Evolutionary conservation across 2,888 invertebrate genomes (phyloP), one percentile per base, ranked within the genome.

Genomic region (Lottia scabra): DNA sequence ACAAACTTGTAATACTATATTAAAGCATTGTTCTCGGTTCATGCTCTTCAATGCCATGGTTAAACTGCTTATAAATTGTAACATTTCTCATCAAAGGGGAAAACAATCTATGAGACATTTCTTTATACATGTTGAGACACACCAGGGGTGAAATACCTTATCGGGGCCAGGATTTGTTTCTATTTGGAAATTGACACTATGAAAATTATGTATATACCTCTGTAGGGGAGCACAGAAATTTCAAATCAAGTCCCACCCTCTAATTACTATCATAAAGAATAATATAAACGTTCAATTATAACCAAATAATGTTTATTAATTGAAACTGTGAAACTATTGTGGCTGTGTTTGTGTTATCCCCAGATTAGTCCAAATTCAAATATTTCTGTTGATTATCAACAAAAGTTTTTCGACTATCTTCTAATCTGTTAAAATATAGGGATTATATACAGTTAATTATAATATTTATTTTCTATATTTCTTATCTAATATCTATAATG

Each of bases 11-110:
- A 68, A 68, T 62, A 56, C 30, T 68, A 68, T 68, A 68, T 68
- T 68, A 68, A 68, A 62, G 10, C 68, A 68, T 68, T 68, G 68
- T 68, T 68, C 68, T 68, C 68, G 6, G 62, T 68, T 48, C 38
- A 68, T 62, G 38, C 48, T 48, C 56, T 68, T 56, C 62, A 68
- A 68, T 62, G 56, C 56, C 38, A 23, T 56, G 68, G 68, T 19
- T 62, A 68, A 68, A 68, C 68, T 23, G 68, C 62, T 62, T 48
- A 68, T 68, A 48, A 68, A 68, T 68, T 48, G 62, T 38, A 68
- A 48, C 68, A 38, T 68, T 68, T 68, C 62, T 56, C 27, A 30
- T 62, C 48, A 68, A 68, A 62, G 56, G 27, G 56, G 30, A 56
- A 56, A 56, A 56, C 56, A 56, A 56, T 23, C 56, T 56, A 56